Evolutionary conservation across 2,797 vertebrate genomes (phyloP).

Genomic region (Tarsius wallacei): DNA sequence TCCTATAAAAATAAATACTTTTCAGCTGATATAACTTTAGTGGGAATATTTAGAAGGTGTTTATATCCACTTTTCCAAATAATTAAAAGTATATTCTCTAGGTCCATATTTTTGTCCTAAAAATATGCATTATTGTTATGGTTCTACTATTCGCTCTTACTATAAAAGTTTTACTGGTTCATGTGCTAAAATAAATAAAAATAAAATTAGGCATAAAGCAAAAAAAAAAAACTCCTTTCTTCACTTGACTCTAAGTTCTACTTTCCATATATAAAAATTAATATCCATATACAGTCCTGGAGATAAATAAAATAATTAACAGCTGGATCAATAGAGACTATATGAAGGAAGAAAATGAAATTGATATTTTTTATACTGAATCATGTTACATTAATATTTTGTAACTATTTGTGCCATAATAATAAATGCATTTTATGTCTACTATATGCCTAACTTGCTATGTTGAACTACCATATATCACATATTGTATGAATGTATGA

Average conservation of each 20-base stretch:
- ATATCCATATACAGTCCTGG: not conserved
- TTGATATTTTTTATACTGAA: not conserved
- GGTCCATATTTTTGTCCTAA: not conserved
- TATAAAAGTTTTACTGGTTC: conserved; percentile 3
- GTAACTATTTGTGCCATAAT: not conserved
- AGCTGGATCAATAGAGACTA: not conserved
- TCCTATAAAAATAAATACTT: conserved; percentile 55
- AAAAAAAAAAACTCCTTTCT: not conserved
- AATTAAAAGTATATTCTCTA: not conserved
- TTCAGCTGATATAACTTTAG: not conserved
- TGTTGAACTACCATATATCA: not conserved
- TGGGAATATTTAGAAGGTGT: conserved; percentile 23
- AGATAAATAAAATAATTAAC: not conserved
- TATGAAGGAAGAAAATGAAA: not conserved
- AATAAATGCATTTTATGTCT: not conserved
- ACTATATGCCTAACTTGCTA: not conserved
- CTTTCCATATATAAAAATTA: not conserved
- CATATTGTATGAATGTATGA: not conserved
- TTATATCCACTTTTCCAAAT: not conserved
- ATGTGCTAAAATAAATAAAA: not conserved
- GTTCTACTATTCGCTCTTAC: conserved; percentile 10
- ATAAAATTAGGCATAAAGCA: not conserved
- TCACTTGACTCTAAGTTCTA: not conserved
- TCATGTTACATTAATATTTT: not conserved
- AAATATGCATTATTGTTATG: not conserved